Evolutionary conservation across 2,888 invertebrate species (phyloP), one percentile per base, ranked within the genome.

Genomic region (Sthenelais limicola): DNA sequence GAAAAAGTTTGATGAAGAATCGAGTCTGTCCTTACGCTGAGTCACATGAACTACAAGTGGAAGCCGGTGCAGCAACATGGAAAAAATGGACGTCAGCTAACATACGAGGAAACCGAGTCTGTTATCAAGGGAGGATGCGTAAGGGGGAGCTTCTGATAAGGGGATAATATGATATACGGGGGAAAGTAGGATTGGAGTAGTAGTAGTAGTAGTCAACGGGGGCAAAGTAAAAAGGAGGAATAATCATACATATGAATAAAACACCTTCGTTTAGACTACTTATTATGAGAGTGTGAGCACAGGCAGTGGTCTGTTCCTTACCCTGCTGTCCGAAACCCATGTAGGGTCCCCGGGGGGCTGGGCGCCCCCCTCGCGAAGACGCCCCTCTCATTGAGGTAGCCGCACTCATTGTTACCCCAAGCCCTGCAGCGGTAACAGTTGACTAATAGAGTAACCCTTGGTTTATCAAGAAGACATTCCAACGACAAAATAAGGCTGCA

Each of bases 381-480:
- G 62, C 38, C 4, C 62, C 62, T 24, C 62, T 21, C 38, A 62
- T 24, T 7, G 62, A 38, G 62, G 68, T 21, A 21, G 51, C 33
- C 12, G 68, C 52, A 51, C 68, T 35, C 32, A 68, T 33, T 28
- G 68, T 33, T 32, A 68, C 68, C 32, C 68, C 68, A 18, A 68
- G 49, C 51, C 68, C 68, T 68, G 68, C 21, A 68, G 68, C 33
- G 35, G 62, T 33, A 49, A 68, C 35, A 33, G 21, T 18, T 49
- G 28, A 67, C 67, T 52, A 68, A 68, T 68, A 62, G 62, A 62
- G 62, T 43, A 62, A 24, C 62, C 5, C 62, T n/a, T n/a, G n/a
- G n/a, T n/a, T n/a, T n/a, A n/a, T n/a, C n/a, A n/a, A n/a, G n/a
- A n/a, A n/a, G n/a, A n/a, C n/a, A n/a, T n/a, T n/a, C n/a, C n/a